phyloP scores from a whole-genome alignment of 2,797 vertebrate genomes.

The Typhlichthys eigenmanni region DNA sequence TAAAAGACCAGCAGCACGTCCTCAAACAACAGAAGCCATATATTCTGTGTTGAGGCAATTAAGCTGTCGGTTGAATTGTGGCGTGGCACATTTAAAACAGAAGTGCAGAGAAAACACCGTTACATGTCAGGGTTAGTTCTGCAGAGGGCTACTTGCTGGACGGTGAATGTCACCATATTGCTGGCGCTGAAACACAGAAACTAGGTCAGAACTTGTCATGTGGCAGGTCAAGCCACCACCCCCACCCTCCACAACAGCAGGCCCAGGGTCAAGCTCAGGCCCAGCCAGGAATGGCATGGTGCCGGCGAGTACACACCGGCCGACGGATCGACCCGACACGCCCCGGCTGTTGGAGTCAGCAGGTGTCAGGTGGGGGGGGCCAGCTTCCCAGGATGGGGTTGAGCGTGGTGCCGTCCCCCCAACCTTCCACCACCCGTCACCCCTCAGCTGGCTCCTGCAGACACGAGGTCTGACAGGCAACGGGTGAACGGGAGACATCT shows the following conservation, averaged over 20 bases:
- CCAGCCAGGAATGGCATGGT: constrained; percentile 16
- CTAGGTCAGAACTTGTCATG: constrained; percentile 39
- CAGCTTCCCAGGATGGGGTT: no score
- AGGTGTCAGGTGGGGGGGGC: constrained; percentile 51
- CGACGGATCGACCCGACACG: no score
- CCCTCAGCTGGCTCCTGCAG: constrained; percentile 32
- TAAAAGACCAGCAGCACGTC: no score
- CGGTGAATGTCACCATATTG: constrained; percentile 55
- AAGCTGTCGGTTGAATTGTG: no score
- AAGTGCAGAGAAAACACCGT: constrained; percentile 27
- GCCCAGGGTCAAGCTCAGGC: constrained; percentile 25
- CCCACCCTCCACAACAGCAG: constrained; percentile 22
- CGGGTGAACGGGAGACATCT: neutral
- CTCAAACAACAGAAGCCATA: no score
- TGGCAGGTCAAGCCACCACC: constrained; percentile 36
- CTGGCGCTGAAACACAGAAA: constrained; percentile 21
- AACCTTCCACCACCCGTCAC: constrained; percentile 25
- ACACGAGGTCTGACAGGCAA: constrained; percentile 28
- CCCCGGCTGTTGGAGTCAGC: constrained; percentile 16
- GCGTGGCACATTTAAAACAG: no score
- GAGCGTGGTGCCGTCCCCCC: constrained; percentile 8
- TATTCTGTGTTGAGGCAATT: no score
- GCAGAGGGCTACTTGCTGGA: constrained; percentile 36
- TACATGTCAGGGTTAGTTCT: constrained; percentile 40
- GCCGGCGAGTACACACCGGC: neutral